These are phyloP conservation scores for Stylophora pistillata DNA, from an alignment of 64 coral and sea anemone genomes.

Conservation along the genomic window DNA sequence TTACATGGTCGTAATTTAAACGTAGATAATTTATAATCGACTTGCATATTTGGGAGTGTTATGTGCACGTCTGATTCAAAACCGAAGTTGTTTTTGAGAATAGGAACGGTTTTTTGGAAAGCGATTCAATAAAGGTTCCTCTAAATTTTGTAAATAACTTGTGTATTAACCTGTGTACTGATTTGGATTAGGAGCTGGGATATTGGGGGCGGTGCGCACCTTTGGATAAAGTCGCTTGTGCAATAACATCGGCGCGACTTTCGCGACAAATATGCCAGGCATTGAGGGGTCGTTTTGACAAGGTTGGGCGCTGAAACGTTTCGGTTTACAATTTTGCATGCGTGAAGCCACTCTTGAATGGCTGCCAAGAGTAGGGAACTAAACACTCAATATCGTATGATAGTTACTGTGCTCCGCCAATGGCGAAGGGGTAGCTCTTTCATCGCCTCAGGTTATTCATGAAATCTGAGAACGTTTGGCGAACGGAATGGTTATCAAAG, in stretches of 20 bases:
- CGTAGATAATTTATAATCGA: conserved; percentile 93
- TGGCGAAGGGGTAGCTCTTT: neutral
- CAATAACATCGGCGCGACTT: conserved; percentile 9
- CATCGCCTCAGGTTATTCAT: conserved; percentile 9
- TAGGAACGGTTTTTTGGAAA: conserved; percentile 47
- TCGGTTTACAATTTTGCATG: conserved; percentile 78
- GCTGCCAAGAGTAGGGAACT: conserved; percentile 53
- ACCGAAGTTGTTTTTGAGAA: conserved; percentile 24
- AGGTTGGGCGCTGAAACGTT: conserved; percentile 27
- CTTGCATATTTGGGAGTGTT: conserved; percentile 18
- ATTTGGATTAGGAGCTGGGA: neutral
- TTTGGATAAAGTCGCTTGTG: neutral
- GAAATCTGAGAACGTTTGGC: conserved; percentile 10
- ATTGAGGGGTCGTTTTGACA: conserved; percentile 20
- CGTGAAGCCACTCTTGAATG: conserved; percentile 50
- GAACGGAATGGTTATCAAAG: neutral
- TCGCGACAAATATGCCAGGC: conserved; percentile 40
- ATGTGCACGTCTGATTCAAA: conserved; percentile 30
- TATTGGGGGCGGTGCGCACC: conserved; percentile 5
- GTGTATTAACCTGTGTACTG: conserved; percentile 3
- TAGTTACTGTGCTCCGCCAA: neutral
- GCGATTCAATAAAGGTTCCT: conserved; percentile 49
- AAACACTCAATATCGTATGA: conserved; percentile 41
- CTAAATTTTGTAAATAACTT: conserved; percentile 33
- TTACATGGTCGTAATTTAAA: conserved; percentile 72